Conservation (phyloP, 2,113 vertebrate genomes). For the Struthio camelus region DNA sequence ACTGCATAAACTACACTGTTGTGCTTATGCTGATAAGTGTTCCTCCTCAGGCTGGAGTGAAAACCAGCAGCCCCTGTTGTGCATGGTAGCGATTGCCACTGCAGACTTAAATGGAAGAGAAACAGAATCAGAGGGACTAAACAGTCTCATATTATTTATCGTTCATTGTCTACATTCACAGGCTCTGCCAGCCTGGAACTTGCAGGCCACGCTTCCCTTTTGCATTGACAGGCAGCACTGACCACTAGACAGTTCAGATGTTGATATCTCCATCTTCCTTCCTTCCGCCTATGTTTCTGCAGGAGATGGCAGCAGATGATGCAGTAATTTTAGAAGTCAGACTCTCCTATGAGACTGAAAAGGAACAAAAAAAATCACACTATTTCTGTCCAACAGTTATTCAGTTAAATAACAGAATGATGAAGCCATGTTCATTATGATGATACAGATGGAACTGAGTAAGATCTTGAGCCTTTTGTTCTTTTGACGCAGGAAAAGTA, state of each 20-base stretch:
- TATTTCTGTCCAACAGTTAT: neutral
- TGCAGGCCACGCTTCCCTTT: accelerated
- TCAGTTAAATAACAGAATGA: neutral
- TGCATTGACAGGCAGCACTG: neutral
- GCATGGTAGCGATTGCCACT: neutral
- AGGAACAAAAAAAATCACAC: neutral
- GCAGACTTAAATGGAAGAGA: neutral
- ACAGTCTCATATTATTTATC: neutral
- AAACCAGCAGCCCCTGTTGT: neutral
- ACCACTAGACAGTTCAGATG: neutral
- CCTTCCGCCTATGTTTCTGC: conserved; percentile 8
- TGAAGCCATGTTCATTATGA: neutral
- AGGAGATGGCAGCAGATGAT: conserved; percentile 46
- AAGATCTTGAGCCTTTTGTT: neutral
- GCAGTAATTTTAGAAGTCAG: neutral
- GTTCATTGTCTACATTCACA: neutral
- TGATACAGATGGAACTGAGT: neutral
- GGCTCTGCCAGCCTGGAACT: neutral
- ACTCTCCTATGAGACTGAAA: neutral
- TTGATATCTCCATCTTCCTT: neutral
- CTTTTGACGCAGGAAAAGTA: neutral
- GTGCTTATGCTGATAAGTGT: neutral
- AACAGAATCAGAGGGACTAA: neutral
- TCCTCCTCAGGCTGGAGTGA: neutral
- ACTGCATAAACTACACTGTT: neutral